Evolutionary conservation across 2,797 vertebrate genomes (phyloP), one percentile per base, ranked within the genome.

Genomic region (Discoglossus pictus): DNA sequence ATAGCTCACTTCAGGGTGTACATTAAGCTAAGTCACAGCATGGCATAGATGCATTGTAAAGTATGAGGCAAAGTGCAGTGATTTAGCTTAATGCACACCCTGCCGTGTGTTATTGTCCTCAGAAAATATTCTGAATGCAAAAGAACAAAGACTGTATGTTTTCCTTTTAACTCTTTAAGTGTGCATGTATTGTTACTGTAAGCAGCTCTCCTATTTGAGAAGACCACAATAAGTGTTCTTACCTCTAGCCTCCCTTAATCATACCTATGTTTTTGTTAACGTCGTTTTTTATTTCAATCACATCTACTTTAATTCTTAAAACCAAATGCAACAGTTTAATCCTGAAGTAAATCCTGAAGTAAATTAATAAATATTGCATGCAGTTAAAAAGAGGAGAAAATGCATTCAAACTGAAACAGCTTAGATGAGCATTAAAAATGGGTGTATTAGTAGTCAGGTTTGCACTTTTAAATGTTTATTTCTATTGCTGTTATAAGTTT

Each of bases 61-160:
- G 59, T 59, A 48, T 40, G 34, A 69, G 67, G 67, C 51, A 69
- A 70, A 70, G 60, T 63, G 68, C 52, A 53, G 52, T 70, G 68
- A 70, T 70, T 70, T 63, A 70, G 68, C 44, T 56, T 70, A 70
- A 70, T 70, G 68, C 34, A 70, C 68, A 70, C 60, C 68, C 68
- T 50, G 68, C 35, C 39, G 67, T 50, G 68, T 50, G 35, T 58
- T 56, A 70, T 70, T 70, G 68, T 70, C 60, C 68, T 63, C 52
- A 63, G 48, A 56, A 70, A 70, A 70, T 56, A 70, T 70, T 63
- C 60, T 56, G 60, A 63, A 70, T 56, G 59, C 52, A 70, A 50
- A 40, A 42, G 68, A 56, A 70, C 68, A 70, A 70, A 70, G 60
- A 46, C 35, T 35, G 35, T 18, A 51, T 42, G 35, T 36, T 70